These are phyloP conservation scores for Oreamnos americanus DNA, from an alignment of 2,113 vertebrate species.

Conservation along the genomic window DNA sequence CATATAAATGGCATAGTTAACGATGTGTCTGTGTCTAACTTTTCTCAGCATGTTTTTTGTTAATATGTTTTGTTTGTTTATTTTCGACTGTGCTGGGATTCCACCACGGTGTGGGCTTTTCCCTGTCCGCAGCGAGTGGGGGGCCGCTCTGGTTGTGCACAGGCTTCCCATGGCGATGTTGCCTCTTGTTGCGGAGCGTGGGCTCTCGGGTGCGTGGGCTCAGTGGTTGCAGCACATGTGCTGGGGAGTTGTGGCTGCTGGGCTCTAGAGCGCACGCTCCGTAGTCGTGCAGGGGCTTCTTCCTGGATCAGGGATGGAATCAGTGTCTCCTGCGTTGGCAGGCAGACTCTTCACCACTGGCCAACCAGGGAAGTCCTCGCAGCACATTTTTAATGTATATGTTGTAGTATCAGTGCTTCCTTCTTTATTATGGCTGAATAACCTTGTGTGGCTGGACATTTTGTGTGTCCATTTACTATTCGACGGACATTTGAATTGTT, in stretches of 20 bases:
- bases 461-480: not conserved
- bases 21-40: not conserved
- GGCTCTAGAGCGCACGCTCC: not conserved
- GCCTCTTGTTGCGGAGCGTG: not conserved
- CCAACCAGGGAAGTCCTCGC: not conserved
- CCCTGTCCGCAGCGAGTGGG: not conserved
- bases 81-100: not conserved
- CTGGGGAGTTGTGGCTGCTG: not conserved
- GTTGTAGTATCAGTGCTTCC: not conserved
- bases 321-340: not conserved
- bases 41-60: not conserved
- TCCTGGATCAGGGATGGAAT: not conserved
- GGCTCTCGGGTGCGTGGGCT: not conserved
- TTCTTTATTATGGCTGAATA: not conserved
- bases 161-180: not conserved
- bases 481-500: not conserved
- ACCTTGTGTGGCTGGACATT: not conserved
- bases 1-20: not conserved
- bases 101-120: not conserved
- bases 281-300: accelerated
- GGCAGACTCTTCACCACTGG: not conserved
- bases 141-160: not conserved
- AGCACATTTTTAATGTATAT: not conserved
- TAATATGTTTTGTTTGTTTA: not conserved
- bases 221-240: accelerated